These are phyloP conservation scores for Calyptommatus sinebrachiatus DNA, from an alignment of 2,113 vertebrate species.

Conservation along the genomic window DNA sequence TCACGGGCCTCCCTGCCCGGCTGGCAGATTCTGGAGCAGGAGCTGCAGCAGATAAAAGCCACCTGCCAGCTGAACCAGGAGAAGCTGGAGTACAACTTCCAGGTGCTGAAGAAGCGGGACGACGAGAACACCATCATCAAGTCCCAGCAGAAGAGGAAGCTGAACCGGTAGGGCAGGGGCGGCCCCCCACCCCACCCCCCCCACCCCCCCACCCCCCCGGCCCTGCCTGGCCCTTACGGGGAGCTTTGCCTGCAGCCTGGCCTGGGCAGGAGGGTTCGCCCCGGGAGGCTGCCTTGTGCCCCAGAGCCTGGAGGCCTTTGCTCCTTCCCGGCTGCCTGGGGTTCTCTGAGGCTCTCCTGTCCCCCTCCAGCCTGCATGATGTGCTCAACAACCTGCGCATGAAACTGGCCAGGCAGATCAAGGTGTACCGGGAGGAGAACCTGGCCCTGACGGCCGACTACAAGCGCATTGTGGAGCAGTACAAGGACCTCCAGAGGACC, in stretches of 20 bases:
- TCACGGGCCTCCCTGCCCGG: background rate
- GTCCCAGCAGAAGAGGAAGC: conserved; percentile 71
- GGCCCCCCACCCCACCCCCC: too few relatives aligned
- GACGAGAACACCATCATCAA: conserved; percentile 66
- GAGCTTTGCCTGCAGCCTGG: background rate
- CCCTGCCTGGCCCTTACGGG: too few relatives aligned
- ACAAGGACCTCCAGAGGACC: conserved; percentile 74
- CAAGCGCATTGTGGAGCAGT: conserved; percentile 64
- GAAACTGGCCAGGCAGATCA: conserved; percentile 63
- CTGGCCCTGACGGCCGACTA: conserved; percentile 62
- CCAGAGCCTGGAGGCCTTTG: too few relatives aligned
- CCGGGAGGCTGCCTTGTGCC: too few relatives aligned
- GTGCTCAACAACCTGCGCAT: conserved; percentile 64
- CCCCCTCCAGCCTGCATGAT: conserved; percentile 67
- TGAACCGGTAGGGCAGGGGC: conserved; percentile 69
- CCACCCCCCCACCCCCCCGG: too few relatives aligned
- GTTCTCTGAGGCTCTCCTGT: background rate
- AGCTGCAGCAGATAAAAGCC: conserved; percentile 73
- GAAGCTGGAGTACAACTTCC: conserved; percentile 79
- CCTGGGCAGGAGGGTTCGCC: too few relatives aligned
- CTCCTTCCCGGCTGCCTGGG: too few relatives aligned
- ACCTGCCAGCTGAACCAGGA: conserved; percentile 75
- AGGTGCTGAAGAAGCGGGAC: conserved; percentile 74
- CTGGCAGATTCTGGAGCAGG: conserved; percentile 72
- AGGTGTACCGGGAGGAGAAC: conserved; percentile 69